Evolutionary conservation across 2,113 vertebrate genomes (phyloP), one percentile per base, ranked within the genome.

Genomic region (Diadophis punctatus): DNA sequence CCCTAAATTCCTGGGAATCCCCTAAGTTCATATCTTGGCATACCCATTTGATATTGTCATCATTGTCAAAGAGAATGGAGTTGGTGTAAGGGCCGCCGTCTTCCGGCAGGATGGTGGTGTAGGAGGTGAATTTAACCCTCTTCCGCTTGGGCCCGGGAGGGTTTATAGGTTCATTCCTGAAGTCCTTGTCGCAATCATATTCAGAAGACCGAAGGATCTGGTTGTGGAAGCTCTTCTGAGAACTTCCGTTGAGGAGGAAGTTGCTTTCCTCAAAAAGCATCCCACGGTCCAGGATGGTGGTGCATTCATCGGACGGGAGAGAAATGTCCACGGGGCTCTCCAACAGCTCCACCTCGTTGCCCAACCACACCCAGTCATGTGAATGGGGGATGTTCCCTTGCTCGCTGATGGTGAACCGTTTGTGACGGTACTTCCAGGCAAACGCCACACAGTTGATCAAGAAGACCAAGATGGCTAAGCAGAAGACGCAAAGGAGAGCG

Each of bases 341-440:
- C 95, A 99, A 92, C 5, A 99, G 98, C 91, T 99, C 99, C 0
- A 98, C 98, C 92, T 99, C 98, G 0, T 99, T 99, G 88, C 99
- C 99, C 1, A 99, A 98, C 99, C 99, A 99, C 90, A 99, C 98
- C 98, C 99, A 99, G 94, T 99, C 99, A 5, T 99, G 99, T 93
- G 99, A 99, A 86, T 99, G 99, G 93, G 99, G 99, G 96, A 99
- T 98, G 97, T 98, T 99, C 93, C 98, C 98, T 63, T 99, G 98
- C 95, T 99, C 98, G 2, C 98, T 98, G 90, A 98, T 98, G 0
- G 99, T 98, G 4, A 99, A 98, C 93, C 99, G 98, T 97, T 99
- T 99, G 98, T 99, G 99, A 87, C 99, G 98, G 95, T 99, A 99
- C 93, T 98, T 99, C 98, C 99, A 99, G 27, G 99, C 99, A 91